Conservation (phyloP, 2,888 invertebrate genomes). For the Acanthococcus lagerstroemiae region DNA sequence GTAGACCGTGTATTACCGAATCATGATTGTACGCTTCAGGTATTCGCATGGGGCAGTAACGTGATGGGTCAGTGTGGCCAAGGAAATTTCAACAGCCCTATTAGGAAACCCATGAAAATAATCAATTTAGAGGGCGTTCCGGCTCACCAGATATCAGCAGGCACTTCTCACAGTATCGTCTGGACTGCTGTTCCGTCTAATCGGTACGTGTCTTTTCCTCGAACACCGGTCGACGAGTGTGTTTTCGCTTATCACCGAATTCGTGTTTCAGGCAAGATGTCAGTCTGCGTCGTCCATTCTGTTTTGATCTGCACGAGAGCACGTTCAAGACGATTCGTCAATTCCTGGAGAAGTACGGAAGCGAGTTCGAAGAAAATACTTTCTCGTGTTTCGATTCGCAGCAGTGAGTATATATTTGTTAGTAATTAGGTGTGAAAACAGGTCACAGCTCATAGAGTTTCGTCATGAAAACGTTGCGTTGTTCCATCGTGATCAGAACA, state of each 20-base stretch:
- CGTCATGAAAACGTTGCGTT: too few relatives aligned
- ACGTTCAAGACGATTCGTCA: slow-evolving; percentile 48
- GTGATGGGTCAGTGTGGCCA: slow-evolving; percentile 56
- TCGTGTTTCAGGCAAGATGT: slow-evolving; percentile 43
- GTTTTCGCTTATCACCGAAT: not conserved
- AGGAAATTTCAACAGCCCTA: slow-evolving; percentile 51
- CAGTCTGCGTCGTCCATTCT: slow-evolving; percentile 51
- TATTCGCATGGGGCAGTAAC: slow-evolving; percentile 46
- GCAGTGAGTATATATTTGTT: slow-evolving; percentile 37
- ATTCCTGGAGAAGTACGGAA: slow-evolving; percentile 49
- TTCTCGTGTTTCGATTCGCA: slow-evolving; percentile 34
- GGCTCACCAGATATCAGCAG: slow-evolving; percentile 53
- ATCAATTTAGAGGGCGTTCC: slow-evolving; percentile 47
- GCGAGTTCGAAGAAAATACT: slow-evolving; percentile 35
- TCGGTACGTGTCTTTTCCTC: slow-evolving; percentile 37
- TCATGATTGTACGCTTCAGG: too few relatives aligned
- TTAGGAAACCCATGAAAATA: slow-evolving; percentile 49
- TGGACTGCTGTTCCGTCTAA: slow-evolving; percentile 49
- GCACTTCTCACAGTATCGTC: slow-evolving; percentile 53
- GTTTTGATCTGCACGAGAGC: slow-evolving; percentile 51
- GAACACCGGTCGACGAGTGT: not conserved
- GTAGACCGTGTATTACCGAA: not conserved
- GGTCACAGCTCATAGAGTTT: too few relatives aligned
- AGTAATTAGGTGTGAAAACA: not conserved
- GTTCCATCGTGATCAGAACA: too few relatives aligned